Base-by-base conservation (phyloP, 2,797 vertebrate species). In the Scleropages formosus region DNA sequence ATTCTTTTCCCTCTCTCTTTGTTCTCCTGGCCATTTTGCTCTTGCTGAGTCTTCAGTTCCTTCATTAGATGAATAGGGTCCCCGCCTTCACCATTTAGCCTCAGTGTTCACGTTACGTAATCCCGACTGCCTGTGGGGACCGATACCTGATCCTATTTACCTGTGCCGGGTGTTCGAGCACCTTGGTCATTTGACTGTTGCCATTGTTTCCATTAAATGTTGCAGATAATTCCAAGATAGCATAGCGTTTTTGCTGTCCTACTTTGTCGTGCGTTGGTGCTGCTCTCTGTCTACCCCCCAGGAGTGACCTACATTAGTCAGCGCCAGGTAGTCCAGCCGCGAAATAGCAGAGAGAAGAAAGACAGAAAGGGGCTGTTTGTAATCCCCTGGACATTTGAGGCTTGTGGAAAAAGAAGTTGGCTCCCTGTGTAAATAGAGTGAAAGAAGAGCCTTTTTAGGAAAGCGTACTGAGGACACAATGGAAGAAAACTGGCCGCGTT, bases 241-340 rank as follows among this genome's bases (percentile, higher is more conserved):
- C 9, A 46, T 56, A 7, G 24, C 16, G 20, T 58, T 26, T 24
- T 18, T n/a, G 4, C 13, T 66, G 51, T 46, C 27, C 63, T 39
- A 22, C 18, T 60, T 72, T 71, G 26, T 51, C 7, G 53, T 4
- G 27, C 13, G n/a, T 60, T 51, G 27, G 24, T 13, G 10, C 11
- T n/a, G 56, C 24, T 62, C 12, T n/a, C n/a, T 13, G 16, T 15
- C 27, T 58, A 16, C 27, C 51, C 27, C 10, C 9, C 53, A 47
- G 18, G 31, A 31, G 27, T 47, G 53, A 68, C 31, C 74, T 68
- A 68, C 53, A 75, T 67, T 67, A 46, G 11, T 18, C 73, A 65
- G 13, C 9, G 4, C 39, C 15, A 18, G 27, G 64, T 68, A 59
- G 59, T 68, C 20, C 31, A n/a, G 53, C 59, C 6, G 11, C 65